Evolutionary conservation across 2,113 vertebrate species (phyloP).

Genomic region (Gila orcuttii): DNA sequence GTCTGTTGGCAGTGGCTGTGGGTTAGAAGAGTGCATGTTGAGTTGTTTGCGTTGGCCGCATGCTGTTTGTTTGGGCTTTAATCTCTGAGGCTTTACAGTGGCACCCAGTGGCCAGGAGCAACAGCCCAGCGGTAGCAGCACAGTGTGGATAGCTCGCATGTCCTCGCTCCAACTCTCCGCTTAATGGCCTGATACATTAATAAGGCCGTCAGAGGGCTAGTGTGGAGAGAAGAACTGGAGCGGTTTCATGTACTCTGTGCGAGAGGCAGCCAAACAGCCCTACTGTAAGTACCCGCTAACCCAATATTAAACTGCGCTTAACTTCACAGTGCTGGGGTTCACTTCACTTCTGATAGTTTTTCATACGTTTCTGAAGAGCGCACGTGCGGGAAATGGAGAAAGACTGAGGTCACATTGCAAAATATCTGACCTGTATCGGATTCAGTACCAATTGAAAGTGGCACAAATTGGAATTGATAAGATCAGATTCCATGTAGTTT

Average conservation of each 20-base stretch:
- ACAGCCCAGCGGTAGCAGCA: conserved; percentile 47
- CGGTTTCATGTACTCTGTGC: conserved; percentile 30
- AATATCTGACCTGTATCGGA: too few relatives aligned
- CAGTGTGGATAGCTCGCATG: background rate
- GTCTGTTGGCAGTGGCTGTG: conserved; percentile 16
- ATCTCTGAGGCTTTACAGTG: conserved; percentile 46
- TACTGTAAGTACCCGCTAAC: conserved; percentile 27
- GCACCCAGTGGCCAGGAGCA: conserved; percentile 56
- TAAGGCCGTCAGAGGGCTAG: conserved; percentile 12
- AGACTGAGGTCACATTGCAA: too few relatives aligned
- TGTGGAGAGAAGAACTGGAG: conserved; percentile 22
- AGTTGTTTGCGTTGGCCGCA: conserved; percentile 50
- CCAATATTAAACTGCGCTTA: conserved; percentile 19
- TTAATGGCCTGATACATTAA: conserved; percentile 27
- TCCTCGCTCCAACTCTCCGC: conserved; percentile 29
- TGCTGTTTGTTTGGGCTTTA: conserved; percentile 57
- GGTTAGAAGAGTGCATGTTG: conserved; percentile 25
- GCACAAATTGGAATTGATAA: too few relatives aligned
- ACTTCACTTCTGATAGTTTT: conserved; percentile 4
- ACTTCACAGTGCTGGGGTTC: conserved; percentile 17
- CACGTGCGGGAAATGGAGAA: background rate
- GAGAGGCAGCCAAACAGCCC: conserved; percentile 42
- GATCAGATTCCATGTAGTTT: too few relatives aligned
- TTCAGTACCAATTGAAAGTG: too few relatives aligned
- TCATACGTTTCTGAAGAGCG: background rate